Conservation (phyloP, 2,113 vertebrate species). For the Ciconia stormi region DNA sequence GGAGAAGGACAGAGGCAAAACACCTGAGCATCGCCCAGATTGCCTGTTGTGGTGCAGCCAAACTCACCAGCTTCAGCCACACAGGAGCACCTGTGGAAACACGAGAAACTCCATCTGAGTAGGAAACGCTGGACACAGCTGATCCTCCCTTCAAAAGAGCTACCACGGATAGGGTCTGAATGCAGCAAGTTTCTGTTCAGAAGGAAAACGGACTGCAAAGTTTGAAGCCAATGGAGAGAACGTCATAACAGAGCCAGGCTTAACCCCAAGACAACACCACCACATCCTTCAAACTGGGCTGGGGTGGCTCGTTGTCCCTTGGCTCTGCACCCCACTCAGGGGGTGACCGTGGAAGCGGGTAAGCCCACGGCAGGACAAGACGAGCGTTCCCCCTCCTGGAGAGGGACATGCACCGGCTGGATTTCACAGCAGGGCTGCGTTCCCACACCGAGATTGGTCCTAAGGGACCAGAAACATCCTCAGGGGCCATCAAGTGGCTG, state of each 20-base stretch:
- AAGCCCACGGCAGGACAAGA: not conserved
- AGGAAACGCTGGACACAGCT: not conserved
- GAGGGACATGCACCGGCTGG: not conserved
- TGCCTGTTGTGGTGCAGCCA: not conserved
- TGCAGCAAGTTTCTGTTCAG: not conserved
- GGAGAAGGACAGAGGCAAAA: not conserved
- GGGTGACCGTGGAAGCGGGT: rapidly evolving
- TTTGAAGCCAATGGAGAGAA: not conserved
- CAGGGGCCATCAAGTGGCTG: not conserved
- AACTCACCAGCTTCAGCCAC: not conserved
- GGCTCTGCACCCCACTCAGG: not conserved
- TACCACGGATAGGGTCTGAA: not conserved
- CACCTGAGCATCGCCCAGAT: not conserved
- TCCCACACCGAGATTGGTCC: not conserved
- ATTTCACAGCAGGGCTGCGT: not conserved
- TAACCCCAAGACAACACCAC: not conserved
- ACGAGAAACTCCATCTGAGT: not conserved
- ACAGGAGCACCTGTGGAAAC: not conserved
- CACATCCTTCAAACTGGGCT: not conserved
- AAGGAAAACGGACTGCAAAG: not conserved
- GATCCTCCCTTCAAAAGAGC: not conserved
- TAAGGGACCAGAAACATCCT: not conserved
- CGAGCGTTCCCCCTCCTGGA: rapidly evolving
- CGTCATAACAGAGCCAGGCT: rapidly evolving
- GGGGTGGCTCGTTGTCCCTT: not conserved